Evolutionary conservation across 2,113 vertebrate genomes (phyloP).

Genomic region (Otis tarda): DNA sequence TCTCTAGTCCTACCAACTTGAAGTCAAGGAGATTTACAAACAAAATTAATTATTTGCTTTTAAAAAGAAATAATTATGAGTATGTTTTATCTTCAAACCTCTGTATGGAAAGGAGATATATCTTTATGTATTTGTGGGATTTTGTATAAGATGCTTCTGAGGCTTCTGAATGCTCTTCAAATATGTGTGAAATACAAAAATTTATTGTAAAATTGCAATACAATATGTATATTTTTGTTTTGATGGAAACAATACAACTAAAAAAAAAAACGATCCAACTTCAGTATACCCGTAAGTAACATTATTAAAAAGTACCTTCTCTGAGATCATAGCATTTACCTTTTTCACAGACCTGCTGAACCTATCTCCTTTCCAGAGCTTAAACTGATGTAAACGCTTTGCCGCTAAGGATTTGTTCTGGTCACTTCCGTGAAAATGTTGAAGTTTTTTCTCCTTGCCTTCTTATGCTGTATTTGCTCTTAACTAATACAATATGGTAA

Average conservation of each 20-base stretch:
- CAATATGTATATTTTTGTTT: not conserved
- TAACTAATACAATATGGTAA: conserved; percentile 78
- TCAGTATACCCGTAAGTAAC: not conserved
- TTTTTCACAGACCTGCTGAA: conserved; percentile 26
- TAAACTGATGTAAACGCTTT: conserved; percentile 71
- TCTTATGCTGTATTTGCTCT: conserved; percentile 66
- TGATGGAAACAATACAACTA: not conserved
- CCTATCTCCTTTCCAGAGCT: conserved; percentile 53
- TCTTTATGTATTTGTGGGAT: not conserved
- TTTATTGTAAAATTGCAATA: not conserved
- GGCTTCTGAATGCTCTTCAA: not conserved
- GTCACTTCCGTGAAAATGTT: conserved; percentile 78
- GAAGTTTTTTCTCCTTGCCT: conserved; percentile 55
- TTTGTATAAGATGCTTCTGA: not conserved
- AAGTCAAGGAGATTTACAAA: not conserved
- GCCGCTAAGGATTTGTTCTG: conserved; percentile 79
- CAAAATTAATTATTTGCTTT: not conserved
- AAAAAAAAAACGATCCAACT: not conserved
- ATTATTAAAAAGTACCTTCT: not conserved
- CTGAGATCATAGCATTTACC: not conserved
- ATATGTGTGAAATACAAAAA: not conserved
- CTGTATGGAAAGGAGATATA: not conserved
- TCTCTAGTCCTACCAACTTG: not conserved
- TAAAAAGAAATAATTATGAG: not conserved
- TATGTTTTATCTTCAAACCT: not conserved